Conservation (phyloP, 2,888 invertebrate genomes). For the Apamea anceps region DNA sequence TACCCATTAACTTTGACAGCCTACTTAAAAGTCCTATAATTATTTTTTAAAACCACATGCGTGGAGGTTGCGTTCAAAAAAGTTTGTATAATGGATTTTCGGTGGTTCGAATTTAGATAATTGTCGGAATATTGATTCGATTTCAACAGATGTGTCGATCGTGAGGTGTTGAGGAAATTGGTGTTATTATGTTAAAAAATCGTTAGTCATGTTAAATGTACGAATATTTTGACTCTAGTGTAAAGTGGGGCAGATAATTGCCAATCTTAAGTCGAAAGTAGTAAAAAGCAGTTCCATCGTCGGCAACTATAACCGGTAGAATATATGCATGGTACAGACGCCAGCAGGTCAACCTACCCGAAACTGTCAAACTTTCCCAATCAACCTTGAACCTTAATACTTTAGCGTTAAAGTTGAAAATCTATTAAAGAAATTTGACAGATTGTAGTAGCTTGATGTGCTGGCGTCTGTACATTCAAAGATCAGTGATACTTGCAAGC, state of each 20-base stretch:
- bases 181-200: conserved; percentile 60
- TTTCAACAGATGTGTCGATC: conserved; percentile 77
- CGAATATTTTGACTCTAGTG: conserved; percentile 50
- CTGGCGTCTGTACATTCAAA: no score
- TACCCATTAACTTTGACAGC: conserved; percentile 89
- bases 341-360: no score
- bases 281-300: background rate
- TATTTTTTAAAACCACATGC: conserved; percentile 82
- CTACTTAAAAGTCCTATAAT: conserved; percentile 87
- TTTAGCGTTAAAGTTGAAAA: no score
- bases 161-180: conserved; percentile 70
- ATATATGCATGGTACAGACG: background rate
- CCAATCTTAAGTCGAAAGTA: background rate
- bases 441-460: no score
- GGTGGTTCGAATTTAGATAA: conserved; percentile 79
- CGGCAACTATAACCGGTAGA: background rate
- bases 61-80: conserved; percentile 80
- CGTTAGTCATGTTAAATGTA: conserved; percentile 43
- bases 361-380: no score
- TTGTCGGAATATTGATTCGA: conserved; percentile 80
- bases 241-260: conserved; percentile 36
- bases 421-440: no score
- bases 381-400: no score
- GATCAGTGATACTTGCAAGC: background rate
- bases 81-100: conserved; percentile 84